Conservation (phyloP, 2,113 vertebrate species). For the Erythrocebus patas region DNA sequence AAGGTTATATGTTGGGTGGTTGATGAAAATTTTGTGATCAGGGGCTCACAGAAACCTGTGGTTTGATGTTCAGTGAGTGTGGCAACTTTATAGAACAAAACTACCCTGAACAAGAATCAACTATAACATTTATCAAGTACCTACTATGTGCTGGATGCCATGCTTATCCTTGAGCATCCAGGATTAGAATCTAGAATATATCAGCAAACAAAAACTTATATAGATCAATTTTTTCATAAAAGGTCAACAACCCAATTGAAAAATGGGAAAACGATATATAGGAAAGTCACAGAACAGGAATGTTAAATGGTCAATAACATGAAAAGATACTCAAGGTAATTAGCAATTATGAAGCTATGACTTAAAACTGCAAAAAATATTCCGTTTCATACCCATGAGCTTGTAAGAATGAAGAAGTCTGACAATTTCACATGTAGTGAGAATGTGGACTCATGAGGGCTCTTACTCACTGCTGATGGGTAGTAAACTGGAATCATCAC, state of each 20-base stretch:
- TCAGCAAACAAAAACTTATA: background rate
- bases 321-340: background rate
- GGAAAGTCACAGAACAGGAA: constrained; percentile 16
- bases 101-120: background rate
- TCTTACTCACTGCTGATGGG: background rate
- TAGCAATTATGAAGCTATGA: background rate
- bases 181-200: constrained; percentile 3
- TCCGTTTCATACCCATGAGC: background rate
- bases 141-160: no score
- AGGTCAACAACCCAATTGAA: background rate
- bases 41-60: background rate
- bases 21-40: background rate
- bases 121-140: no score
- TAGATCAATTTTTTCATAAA: background rate
- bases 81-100: background rate
- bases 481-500: background rate
- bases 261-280: constrained; percentile 21
- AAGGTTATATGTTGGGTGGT: background rate
- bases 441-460: background rate
- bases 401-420: constrained; percentile 31
- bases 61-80: background rate
- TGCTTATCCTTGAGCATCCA: background rate
- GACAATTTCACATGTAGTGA: background rate
- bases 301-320: background rate
- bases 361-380: constrained; percentile 11